Conservation (phyloP, 2,797 vertebrate genomes). For the Triplophysa yarkandensis region DNA sequence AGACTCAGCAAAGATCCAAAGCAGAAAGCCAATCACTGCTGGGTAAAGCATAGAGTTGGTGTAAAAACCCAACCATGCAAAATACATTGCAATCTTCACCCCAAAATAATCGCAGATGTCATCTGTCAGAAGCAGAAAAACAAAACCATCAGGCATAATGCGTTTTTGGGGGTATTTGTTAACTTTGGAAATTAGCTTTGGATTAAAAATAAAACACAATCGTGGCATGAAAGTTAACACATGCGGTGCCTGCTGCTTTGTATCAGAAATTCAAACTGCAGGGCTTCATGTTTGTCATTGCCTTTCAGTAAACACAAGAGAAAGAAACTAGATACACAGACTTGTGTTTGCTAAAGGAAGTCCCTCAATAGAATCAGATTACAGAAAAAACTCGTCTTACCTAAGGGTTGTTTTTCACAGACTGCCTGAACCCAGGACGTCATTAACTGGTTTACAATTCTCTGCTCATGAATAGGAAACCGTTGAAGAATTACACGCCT, state of each 20-base stretch:
- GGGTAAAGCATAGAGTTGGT: constrained; percentile 97
- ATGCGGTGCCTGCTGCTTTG: constrained; percentile 1
- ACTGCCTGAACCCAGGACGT: constrained; percentile 97
- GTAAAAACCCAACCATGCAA: constrained; percentile 97
- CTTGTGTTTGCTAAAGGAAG: constrained; percentile 42
- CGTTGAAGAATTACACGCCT: constrained; percentile 93
- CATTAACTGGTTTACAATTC: constrained; percentile 92
- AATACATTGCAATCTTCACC: constrained; percentile 97
- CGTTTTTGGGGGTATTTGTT: background rate
- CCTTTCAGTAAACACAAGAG: background rate
- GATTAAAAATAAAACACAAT: background rate
- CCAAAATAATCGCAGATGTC: constrained; percentile 98
- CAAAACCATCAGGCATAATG: background rate
- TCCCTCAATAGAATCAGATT: background rate
- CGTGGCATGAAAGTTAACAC: background rate
- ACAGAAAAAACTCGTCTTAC: constrained; percentile 66
- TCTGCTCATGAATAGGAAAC: constrained; percentile 93
- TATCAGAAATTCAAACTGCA: background rate
- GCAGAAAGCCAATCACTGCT: constrained; percentile 90
- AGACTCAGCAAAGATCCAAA: constrained; percentile 91
- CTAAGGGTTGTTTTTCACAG: constrained; percentile 92
- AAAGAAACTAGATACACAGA: constrained; percentile 15
- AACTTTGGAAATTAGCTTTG: background rate
- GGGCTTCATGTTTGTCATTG: constrained; percentile 4
- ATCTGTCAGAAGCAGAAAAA: constrained; percentile 70